Conservation (phyloP, 2,113 vertebrate genomes). For the Tragelaphus scriptus region DNA sequence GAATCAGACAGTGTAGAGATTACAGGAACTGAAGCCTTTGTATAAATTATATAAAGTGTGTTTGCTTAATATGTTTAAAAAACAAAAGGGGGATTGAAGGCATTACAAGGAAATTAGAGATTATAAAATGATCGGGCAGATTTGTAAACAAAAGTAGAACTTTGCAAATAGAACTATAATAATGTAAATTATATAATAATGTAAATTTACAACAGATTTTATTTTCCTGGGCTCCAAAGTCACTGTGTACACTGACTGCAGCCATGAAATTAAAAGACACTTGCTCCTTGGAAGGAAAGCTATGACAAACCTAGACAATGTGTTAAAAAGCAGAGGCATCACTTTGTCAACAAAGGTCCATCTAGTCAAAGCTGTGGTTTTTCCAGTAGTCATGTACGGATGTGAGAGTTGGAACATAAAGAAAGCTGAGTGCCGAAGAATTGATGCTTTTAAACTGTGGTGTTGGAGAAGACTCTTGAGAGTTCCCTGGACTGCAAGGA, state of each 20-base stretch:
- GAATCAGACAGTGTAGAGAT: not conserved
- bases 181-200: not conserved
- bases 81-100: not conserved
- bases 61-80: not conserved
- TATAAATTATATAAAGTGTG: not conserved
- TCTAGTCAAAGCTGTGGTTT: not conserved
- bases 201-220: not conserved
- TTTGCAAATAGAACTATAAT: not conserved
- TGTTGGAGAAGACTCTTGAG: not conserved
- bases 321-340: not conserved
- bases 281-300: not conserved
- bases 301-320: not conserved
- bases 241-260: not conserved
- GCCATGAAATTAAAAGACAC: not conserved
- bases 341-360: not conserved
- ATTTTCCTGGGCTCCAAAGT: not conserved
- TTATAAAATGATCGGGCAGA: not conserved
- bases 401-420: not conserved
- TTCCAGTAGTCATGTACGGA: not conserved
- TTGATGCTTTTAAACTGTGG: not conserved
- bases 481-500: not conserved
- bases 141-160: not conserved
- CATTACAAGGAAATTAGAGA: not conserved
- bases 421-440: not conserved
- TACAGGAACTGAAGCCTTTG: fast-evolving